Conservation (phyloP, 2,888 invertebrate species). For the Phorcus lineatus region DNA sequence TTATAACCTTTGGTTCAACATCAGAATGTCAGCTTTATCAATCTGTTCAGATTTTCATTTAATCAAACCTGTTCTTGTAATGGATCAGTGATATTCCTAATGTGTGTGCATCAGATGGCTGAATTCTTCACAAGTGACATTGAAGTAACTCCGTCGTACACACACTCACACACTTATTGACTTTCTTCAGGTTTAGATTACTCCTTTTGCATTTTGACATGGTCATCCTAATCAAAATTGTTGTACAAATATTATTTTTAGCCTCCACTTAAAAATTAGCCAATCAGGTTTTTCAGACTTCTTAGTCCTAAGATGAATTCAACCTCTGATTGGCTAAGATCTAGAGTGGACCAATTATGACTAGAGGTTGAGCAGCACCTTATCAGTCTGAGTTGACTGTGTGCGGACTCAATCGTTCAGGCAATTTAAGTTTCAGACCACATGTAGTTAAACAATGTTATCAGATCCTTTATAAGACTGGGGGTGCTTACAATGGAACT, state of each 20-base stretch:
- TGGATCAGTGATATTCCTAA: background rate
- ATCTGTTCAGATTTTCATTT: background rate
- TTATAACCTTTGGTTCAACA: background rate
- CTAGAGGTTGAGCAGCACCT: too few relatives aligned
- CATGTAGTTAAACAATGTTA: too few relatives aligned
- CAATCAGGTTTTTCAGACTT: too few relatives aligned
- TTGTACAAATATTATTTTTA: background rate
- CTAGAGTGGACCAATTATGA: too few relatives aligned
- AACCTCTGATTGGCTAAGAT: too few relatives aligned
- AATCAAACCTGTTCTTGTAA: background rate
- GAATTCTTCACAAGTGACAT: background rate
- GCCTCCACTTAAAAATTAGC: too few relatives aligned
- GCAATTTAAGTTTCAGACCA: too few relatives aligned
- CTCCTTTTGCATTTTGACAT: background rate
- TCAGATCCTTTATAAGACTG: background rate
- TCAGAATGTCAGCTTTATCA: background rate
- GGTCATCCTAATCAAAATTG: background rate
- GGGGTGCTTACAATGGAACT: too few relatives aligned
- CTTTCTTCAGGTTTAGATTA: background rate
- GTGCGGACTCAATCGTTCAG: too few relatives aligned
- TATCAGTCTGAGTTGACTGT: too few relatives aligned
- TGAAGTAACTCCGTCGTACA: background rate
- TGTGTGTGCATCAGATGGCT: background rate
- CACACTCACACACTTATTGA: too few relatives aligned
- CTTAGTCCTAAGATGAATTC: too few relatives aligned